A percentile compares a stretch with the other conserved stretches of the same genome.
Conservation (phyloP, 1,140 invertebrate species). For the Leptinotarsa texana region DNA sequence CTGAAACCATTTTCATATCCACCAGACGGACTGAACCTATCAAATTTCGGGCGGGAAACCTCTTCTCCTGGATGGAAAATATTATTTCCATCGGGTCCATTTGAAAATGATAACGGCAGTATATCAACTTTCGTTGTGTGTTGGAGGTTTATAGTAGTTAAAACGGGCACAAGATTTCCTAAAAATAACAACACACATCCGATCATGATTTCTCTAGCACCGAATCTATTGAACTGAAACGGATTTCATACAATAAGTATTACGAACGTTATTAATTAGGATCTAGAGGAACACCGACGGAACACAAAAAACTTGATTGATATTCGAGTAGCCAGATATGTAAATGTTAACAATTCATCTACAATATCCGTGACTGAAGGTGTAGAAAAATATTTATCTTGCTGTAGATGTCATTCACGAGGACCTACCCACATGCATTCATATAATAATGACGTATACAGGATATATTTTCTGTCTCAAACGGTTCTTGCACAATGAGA, state of each 20-base stretch:
- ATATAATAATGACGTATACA: no score
- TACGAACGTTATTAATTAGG: not conserved
- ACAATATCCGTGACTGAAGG: no score
- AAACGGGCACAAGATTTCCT: constrained; percentile 44
- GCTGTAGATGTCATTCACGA: no score
- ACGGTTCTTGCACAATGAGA: no score
- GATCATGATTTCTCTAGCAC: not conserved
- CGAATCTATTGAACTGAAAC: not conserved
- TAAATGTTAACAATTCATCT: no score
- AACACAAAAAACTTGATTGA: not conserved
- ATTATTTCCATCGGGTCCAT: constrained; percentile 26
- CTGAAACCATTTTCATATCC: not conserved
- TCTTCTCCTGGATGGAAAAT: not conserved
- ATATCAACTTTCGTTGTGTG: constrained; percentile 45
- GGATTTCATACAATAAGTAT: not conserved
- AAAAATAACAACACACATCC: constrained; percentile 31
- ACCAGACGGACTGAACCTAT: not conserved
- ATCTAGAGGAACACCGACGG: not conserved
- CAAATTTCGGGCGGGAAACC: not conserved
- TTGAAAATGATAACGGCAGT: constrained; percentile 29
- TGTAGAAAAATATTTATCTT: no score
- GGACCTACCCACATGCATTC: no score
- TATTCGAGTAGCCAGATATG: not conserved
- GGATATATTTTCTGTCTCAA: no score
- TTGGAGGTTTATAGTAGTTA: constrained; percentile 50